phyloP scores from a whole-genome alignment of 2,113 vertebrate genomes.

The Oreochromis spilurus region DNA sequence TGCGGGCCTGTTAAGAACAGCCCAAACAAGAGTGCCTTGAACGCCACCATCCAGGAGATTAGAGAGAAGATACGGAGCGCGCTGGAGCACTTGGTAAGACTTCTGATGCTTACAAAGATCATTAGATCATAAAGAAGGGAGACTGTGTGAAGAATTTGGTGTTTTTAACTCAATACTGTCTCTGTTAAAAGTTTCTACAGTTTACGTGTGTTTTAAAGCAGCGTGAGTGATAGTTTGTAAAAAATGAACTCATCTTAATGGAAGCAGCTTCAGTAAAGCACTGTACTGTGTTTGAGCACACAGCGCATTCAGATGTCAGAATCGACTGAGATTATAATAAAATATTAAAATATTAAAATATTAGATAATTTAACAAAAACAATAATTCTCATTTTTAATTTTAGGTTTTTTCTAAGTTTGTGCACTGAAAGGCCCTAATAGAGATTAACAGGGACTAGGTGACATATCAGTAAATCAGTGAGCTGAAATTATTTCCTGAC shows the following conservation, averaged over 20 bases:
- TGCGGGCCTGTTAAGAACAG: fast-evolving
- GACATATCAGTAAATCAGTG: not conserved
- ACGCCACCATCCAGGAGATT: fast-evolving
- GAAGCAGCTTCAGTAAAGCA: not conserved
- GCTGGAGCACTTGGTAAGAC: not conserved
- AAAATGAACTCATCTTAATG: not conserved
- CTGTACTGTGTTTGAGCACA: not conserved
- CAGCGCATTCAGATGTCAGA: not conserved
- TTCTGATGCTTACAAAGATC: not conserved
- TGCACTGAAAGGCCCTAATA: not conserved
- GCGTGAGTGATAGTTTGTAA: not conserved
- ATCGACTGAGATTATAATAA: not conserved
- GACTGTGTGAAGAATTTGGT: not conserved
- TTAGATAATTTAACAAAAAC: not conserved
- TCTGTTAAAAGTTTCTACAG: not conserved
- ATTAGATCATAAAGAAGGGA: not conserved
- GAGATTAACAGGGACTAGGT: not conserved
- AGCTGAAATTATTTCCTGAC: not conserved
- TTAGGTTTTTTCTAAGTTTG: not conserved
- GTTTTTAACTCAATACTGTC: not conserved
- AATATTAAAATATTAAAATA: not conserved
- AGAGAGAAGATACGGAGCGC: fast-evolving
- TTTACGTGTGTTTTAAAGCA: not conserved
- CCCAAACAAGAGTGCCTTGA: fast-evolving
- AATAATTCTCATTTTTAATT: not conserved